Conservation (phyloP, 2,888 invertebrate species). For the Vesta saturnalis region DNA sequence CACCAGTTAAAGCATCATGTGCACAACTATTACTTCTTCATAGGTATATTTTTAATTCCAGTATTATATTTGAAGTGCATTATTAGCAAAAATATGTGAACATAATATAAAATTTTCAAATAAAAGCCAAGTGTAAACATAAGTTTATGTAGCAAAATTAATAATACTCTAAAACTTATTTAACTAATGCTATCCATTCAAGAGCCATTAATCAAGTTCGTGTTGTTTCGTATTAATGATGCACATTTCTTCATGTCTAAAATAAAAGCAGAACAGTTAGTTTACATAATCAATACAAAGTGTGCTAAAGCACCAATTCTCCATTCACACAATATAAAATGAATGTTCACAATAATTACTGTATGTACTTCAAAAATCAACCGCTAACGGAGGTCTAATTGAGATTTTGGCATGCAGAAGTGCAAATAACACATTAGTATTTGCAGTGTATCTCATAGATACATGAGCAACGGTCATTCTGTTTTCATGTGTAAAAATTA, state of each 20-base stretch:
- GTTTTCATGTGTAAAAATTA: no score
- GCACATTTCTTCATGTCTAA: neutral
- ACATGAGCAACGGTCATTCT: no score
- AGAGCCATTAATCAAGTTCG: constrained; percentile 17
- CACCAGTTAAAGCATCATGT: constrained; percentile 3
- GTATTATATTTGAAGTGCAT: constrained; percentile 7
- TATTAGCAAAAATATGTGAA: constrained; percentile 2
- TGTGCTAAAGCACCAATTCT: no score
- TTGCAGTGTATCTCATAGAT: no score
- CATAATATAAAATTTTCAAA: constrained; percentile 10
- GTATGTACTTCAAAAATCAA: no score
- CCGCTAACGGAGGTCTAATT: no score
- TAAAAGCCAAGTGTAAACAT: constrained; percentile 18
- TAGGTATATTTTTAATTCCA: neutral
- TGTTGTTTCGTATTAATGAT: constrained; percentile 4
- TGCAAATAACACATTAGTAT: no score
- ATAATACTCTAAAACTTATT: constrained; percentile 22
- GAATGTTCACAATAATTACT: no score
- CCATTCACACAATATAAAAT: no score
- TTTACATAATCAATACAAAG: no score
- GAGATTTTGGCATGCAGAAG: no score
- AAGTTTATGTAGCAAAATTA: constrained; percentile 22
- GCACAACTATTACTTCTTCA: constrained; percentile 1
- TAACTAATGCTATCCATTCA: constrained; percentile 22
- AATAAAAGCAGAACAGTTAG: no score